Conservation (phyloP, 92 coral and sea anemone species). For the Epizoanthus stellaris region DNA sequence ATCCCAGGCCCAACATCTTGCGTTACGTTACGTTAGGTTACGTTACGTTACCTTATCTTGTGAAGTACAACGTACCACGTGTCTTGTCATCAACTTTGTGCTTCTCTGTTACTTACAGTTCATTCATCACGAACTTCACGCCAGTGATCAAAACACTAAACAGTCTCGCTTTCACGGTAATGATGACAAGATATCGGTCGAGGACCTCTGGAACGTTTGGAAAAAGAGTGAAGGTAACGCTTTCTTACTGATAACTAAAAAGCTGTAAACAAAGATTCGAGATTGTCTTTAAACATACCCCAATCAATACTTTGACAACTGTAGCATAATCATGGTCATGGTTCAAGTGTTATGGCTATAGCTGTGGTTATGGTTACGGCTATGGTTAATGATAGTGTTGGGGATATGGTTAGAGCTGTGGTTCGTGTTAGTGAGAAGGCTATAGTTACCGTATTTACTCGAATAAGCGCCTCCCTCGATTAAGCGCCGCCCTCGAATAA, state of each 20-base stretch:
- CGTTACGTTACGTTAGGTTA: too few relatives aligned
- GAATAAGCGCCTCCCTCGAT: too few relatives aligned
- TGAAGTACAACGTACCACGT: background rate
- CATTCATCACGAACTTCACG: constrained; percentile 46
- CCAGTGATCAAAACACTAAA: constrained; percentile 50
- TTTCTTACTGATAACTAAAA: background rate
- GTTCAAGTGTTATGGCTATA: too few relatives aligned
- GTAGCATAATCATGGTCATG: too few relatives aligned
- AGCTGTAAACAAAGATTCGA: background rate
- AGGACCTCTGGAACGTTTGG: constrained; percentile 64
- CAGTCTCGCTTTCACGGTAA: constrained; percentile 60
- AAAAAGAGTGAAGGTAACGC: constrained; percentile 55
- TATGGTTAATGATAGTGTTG: too few relatives aligned
- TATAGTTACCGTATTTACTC: too few relatives aligned
- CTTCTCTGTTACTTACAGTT: constrained; percentile 33
- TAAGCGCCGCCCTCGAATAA: too few relatives aligned
- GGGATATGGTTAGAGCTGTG: too few relatives aligned
- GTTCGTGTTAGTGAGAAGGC: too few relatives aligned
- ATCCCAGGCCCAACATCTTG: too few relatives aligned
- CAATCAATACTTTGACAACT: background rate
- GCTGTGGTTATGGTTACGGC: too few relatives aligned
- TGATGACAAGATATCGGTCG: constrained; percentile 53
- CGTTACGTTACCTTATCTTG: too few relatives aligned
- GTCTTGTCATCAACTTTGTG: background rate
- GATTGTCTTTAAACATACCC: background rate